A percentile compares a stretch with the other conserved stretches of the same genome.
These are phyloP conservation scores for Picus viridis DNA, from an alignment of 2,797 vertebrate genomes.

Conservation along the genomic window DNA sequence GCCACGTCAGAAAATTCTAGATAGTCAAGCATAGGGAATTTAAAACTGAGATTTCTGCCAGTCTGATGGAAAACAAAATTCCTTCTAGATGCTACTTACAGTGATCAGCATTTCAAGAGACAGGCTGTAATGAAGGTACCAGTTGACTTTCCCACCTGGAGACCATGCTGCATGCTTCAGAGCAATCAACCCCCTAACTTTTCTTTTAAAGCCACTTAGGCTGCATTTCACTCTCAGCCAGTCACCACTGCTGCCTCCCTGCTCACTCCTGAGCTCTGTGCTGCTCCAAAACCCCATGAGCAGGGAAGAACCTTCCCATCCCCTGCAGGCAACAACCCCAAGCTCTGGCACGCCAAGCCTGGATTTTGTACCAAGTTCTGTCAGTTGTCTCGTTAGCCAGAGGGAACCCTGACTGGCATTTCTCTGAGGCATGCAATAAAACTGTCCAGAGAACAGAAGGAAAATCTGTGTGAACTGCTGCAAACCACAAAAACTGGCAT, in stretches of 20 bases:
- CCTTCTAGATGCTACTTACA: background rate
- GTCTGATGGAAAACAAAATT: background rate
- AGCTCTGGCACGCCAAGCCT: background rate
- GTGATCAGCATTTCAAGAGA: background rate
- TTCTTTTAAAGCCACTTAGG: conserved; percentile 33
- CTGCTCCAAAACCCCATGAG: background rate
- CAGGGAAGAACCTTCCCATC: background rate
- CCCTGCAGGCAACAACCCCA: background rate
- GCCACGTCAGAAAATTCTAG: background rate
- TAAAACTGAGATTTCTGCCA: background rate
- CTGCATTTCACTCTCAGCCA: background rate
- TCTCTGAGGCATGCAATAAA: background rate
- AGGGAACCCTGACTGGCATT: background rate
- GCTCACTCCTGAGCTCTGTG: background rate
- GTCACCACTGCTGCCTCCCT: background rate
- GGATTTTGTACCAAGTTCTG: no score
- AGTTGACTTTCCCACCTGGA: background rate
- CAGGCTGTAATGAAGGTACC: background rate
- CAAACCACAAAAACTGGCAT: background rate
- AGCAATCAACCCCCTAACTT: conserved; percentile 30
- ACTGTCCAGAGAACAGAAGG: background rate
- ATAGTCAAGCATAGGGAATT: background rate
- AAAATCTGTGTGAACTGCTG: background rate
- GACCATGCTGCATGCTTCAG: background rate
- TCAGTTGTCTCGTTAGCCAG: background rate